Evolutionary conservation across 1,140 invertebrate species (phyloP).

Genomic region (Asobara japonica): DNA sequence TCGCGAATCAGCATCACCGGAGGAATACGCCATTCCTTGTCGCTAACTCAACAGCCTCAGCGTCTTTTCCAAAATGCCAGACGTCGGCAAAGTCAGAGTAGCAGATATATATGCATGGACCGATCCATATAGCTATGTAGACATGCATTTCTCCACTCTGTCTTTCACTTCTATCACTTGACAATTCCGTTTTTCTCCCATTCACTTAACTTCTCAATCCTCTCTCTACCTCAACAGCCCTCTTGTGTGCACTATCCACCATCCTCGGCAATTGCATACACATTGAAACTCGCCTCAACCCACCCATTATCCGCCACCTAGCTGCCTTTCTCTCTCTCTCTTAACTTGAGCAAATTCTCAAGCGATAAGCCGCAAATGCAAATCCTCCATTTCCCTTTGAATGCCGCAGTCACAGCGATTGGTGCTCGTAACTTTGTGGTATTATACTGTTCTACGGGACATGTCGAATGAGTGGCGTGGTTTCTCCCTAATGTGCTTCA

Average conservation of each 20-base stretch:
- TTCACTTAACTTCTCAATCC: conserved; percentile 17
- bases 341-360: conserved; percentile 31
- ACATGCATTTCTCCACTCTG: conserved; percentile 8
- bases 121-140: not conserved
- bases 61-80: not conserved
- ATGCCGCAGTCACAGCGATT: conserved; percentile 49
- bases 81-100: conserved; percentile 8
- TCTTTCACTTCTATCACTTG: conserved; percentile 13
- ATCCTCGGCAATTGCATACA: not conserved
- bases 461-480: conserved; percentile 12
- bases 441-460: conserved; percentile 34
- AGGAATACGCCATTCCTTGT: conserved; percentile 10
- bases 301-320: not conserved
- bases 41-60: conserved; percentile 9
- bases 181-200: conserved; percentile 16
- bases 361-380: conserved; percentile 48
- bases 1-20: not conserved
- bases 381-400: conserved; percentile 50
- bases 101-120: conserved; percentile 4
- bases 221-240: conserved; percentile 2
- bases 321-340: conserved; percentile 8
- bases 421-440: conserved; percentile 53
- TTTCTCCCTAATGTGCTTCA: conserved; percentile 6
- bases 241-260: conserved; percentile 1
- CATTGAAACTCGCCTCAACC: conserved; percentile 11